Evolutionary conservation across 2,113 vertebrate species (phyloP).

Genomic region (Sinosuthora webbiana): DNA sequence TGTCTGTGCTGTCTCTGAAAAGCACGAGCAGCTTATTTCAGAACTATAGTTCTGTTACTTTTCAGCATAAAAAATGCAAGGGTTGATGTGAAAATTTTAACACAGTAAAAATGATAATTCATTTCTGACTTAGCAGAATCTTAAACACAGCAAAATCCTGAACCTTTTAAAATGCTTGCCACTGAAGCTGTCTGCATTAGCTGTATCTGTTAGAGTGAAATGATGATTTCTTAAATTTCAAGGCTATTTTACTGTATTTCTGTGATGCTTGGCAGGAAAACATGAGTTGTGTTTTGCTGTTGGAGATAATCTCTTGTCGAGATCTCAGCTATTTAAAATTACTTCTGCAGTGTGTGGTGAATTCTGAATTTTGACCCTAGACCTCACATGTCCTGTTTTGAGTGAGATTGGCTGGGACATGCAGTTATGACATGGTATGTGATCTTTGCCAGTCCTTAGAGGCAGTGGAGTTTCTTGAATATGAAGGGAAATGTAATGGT

Average conservation of each 20-base stretch:
- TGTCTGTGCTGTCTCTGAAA: background rate
- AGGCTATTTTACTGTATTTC: background rate
- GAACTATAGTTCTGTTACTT: background rate
- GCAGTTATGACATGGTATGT: background rate
- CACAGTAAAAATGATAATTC: fast-evolving
- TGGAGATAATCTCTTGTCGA: background rate
- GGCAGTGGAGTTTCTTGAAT: background rate
- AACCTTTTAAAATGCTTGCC: background rate
- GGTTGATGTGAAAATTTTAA: background rate
- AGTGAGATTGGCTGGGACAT: background rate
- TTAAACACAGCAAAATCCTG: background rate
- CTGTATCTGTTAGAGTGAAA: background rate
- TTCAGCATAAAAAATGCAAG: background rate
- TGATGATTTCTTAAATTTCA: background rate
- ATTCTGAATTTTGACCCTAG: background rate
- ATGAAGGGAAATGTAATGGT: background rate
- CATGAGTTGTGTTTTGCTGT: background rate
- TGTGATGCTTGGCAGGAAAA: background rate
- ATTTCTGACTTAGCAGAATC: background rate
- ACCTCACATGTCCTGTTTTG: background rate
- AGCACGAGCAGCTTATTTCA: background rate
- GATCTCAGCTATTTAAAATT: background rate
- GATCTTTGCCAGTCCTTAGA: background rate
- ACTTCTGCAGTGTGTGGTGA: background rate
- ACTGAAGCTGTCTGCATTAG: background rate